Evolutionary conservation across 2,888 invertebrate species (phyloP).

Genomic region (Aethes cnicana): DNA sequence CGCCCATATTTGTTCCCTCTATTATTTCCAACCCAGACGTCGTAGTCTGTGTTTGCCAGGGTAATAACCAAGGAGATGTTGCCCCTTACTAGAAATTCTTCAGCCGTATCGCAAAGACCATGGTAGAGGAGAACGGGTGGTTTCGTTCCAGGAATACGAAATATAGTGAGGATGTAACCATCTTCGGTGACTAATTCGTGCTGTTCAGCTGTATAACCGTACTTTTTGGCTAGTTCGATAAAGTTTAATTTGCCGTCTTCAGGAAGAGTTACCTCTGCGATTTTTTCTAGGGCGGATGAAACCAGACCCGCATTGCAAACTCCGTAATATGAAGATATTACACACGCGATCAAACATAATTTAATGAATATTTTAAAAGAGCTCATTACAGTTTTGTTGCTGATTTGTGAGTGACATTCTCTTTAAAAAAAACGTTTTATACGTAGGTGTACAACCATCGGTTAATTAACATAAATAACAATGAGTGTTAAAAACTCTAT

Average conservation of each 20-base stretch:
- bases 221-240: slow-evolving; percentile 4
- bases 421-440: no score
- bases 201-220: slow-evolving; percentile 3
- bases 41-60: slow-evolving; percentile 1
- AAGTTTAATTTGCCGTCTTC: slow-evolving; percentile 7
- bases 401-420: no score
- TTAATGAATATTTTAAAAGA: no score
- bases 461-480: no score
- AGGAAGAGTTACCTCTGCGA: no score
- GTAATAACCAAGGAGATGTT: slow-evolving; percentile 5
- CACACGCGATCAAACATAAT: no score
- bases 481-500: no score
- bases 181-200: slow-evolving; percentile 13
- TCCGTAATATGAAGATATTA: no score
- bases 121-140: slow-evolving; percentile 8
- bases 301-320: no score
- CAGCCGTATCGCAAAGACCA: slow-evolving; percentile 3
- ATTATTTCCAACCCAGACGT: slow-evolving; percentile 5
- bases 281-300: no score
- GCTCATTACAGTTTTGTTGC: no score
- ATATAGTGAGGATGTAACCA: slow-evolving; percentile 9
- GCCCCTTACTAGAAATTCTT: slow-evolving; percentile 11
- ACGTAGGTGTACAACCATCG: no score
- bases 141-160: slow-evolving; percentile 5
- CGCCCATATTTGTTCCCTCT: slow-evolving; percentile 17